A percentile compares a stretch with the other conserved stretches of the same genome.
These are phyloP conservation scores for Parotia lawesii DNA, from an alignment of 2,113 vertebrate species.

Conservation along the genomic window DNA sequence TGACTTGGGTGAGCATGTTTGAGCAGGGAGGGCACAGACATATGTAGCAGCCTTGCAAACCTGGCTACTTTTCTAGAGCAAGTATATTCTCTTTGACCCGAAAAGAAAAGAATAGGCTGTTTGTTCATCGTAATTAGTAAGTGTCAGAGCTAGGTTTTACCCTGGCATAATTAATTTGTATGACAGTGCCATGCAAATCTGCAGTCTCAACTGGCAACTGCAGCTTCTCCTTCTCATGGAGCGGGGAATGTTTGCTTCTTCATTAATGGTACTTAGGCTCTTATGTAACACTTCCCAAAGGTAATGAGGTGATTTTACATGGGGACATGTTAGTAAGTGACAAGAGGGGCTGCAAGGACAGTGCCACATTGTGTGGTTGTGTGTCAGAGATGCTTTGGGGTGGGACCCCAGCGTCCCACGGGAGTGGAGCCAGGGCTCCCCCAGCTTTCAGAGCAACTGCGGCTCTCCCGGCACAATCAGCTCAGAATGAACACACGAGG, in stretches of 20 bases:
- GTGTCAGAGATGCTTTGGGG: fast-evolving
- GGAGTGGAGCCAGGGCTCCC: background rate
- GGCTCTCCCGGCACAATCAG: background rate
- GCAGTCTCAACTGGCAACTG: background rate
- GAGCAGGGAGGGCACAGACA: background rate
- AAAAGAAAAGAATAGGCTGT: background rate
- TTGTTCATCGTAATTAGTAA: background rate
- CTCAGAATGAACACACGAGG: background rate
- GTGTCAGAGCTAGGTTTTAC: background rate
- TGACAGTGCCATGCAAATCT: background rate
- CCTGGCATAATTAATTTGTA: background rate
- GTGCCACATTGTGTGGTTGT: fast-evolving
- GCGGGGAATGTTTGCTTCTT: fast-evolving
- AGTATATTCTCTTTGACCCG: background rate
- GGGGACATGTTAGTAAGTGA: fast-evolving
- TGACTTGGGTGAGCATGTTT: fast-evolving
- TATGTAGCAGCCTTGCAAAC: background rate
- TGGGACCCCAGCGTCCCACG: fast-evolving
- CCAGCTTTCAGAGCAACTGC: fast-evolving
- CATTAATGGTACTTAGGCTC: background rate
- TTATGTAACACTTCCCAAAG: background rate
- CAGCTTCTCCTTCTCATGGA: background rate
- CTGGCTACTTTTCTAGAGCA: background rate
- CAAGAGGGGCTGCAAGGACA: background rate
- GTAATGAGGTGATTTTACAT: background rate